Percentiles rank a stretch among this genome's conserved stretches.
These are phyloP conservation scores for Synanthedon tipuliformis DNA, from an alignment of 2,888 invertebrate species.

Conservation along the genomic window DNA sequence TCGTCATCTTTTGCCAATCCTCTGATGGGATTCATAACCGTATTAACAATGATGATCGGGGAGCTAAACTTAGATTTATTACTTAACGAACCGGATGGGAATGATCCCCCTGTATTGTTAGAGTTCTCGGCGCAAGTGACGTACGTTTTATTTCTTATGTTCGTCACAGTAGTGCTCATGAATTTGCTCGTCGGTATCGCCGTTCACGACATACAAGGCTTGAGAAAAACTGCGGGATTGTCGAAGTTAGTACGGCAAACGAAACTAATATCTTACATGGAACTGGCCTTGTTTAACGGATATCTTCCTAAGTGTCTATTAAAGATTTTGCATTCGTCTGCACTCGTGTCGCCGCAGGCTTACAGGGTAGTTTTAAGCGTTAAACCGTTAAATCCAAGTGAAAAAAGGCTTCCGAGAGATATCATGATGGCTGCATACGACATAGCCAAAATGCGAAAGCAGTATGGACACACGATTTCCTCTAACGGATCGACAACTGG, in stretches of 20 bases:
- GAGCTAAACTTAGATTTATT: conserved; percentile 83
- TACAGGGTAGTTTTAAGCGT: conserved; percentile 85
- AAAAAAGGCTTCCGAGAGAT: conserved; percentile 82
- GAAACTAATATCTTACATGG: conserved; percentile 88
- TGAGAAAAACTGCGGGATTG: conserved; percentile 86
- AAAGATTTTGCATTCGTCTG: conserved; percentile 81
- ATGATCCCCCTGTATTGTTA: conserved; percentile 79
- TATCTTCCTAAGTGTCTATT: conserved; percentile 80
- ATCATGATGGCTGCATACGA: conserved; percentile 85
- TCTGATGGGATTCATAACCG: conserved; percentile 85
- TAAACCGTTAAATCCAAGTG: conserved; percentile 85
- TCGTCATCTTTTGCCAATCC: conserved; percentile 86
- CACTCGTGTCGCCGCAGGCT: conserved; percentile 83
- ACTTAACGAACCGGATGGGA: conserved; percentile 80
- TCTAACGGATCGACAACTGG: conserved; percentile 74
- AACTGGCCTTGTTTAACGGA: conserved; percentile 83
- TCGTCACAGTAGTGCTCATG: conserved; percentile 88
- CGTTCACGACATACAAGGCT: conserved; percentile 87
- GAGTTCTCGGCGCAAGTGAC: conserved; percentile 86
- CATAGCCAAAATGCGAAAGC: conserved; percentile 80
- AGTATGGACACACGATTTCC: conserved; percentile 76
- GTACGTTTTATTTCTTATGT: conserved; percentile 82
- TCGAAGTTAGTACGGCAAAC: conserved; percentile 87
- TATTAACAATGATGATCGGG: conserved; percentile 90
- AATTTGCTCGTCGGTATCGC: conserved; percentile 88